Evolutionary conservation across 1,140 invertebrate genomes (phyloP).

Genomic region (Andricus grossulariae): DNA sequence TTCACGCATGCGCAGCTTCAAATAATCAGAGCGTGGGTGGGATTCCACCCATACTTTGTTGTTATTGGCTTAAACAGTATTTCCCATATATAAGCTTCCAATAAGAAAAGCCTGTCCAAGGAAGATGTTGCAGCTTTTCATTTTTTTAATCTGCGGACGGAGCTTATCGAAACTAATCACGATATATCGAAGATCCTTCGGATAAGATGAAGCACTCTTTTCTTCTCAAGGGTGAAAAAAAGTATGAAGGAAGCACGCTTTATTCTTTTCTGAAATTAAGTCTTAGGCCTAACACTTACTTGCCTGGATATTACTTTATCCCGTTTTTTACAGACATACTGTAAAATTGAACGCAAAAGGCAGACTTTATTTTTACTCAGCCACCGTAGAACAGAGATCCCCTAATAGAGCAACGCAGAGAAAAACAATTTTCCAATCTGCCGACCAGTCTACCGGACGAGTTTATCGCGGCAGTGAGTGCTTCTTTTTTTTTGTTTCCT

Average conservation of each 20-base stretch:
- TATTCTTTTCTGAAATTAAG: neutral
- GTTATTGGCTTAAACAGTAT: too few relatives aligned
- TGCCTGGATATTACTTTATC: too few relatives aligned
- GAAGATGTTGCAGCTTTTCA: neutral
- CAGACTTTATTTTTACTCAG: neutral
- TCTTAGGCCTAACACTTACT: neutral
- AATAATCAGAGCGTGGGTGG: too few relatives aligned
- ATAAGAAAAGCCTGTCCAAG: neutral
- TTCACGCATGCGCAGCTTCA: too few relatives aligned
- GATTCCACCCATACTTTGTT: too few relatives aligned
- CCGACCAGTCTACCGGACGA: constrained; percentile 1
- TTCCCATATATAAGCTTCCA: neutral
- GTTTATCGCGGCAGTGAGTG: constrained; percentile 26
- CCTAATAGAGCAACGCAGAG: constrained; percentile 16
- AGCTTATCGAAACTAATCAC: constrained; percentile 22
- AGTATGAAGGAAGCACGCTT: neutral
- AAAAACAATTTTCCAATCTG: constrained; percentile 30
- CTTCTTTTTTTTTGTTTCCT: constrained; percentile 9
- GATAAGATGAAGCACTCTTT: constrained; percentile 14
- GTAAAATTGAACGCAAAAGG: neutral
- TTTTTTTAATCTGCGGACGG: neutral
- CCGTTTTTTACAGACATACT: neutral
- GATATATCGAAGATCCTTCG: constrained; percentile 3
- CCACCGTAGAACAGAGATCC: neutral
- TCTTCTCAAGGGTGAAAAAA: neutral